Percentiles rank a stretch among this genome's conserved stretches.
These are phyloP conservation scores for Trypoxylus dichotomus DNA, from an alignment of 1,140 invertebrate genomes.

Conservation along the genomic window DNA sequence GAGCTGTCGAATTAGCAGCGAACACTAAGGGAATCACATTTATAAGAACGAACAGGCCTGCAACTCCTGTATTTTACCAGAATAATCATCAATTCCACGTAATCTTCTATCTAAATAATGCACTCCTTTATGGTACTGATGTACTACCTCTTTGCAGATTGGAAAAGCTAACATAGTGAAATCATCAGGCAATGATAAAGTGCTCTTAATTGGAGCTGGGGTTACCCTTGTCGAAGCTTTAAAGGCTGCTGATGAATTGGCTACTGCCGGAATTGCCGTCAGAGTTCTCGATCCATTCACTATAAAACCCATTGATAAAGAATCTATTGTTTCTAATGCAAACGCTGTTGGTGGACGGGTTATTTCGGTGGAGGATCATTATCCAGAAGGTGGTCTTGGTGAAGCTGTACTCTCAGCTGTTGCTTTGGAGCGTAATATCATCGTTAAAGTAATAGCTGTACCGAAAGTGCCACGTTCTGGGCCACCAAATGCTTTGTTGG, in stretches of 20 bases:
- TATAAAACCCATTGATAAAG: constrained; percentile 87
- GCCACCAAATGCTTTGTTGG: constrained; percentile 78
- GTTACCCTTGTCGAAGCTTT: constrained; percentile 89
- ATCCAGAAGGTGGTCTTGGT: constrained; percentile 88
- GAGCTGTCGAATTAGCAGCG: constrained; percentile 90
- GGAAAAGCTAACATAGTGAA: constrained; percentile 81
- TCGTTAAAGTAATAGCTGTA: constrained; percentile 82
- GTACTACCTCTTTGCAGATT: constrained; percentile 58
- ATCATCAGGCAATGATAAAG: constrained; percentile 70
- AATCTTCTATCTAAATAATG: constrained; percentile 41
- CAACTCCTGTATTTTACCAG: constrained; percentile 83
- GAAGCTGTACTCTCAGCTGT: constrained; percentile 86
- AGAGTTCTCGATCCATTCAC: constrained; percentile 91
- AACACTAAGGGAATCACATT: constrained; percentile 90
- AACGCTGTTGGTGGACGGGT: constrained; percentile 75
- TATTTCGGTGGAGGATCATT: constrained; percentile 95
- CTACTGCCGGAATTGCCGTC: constrained; percentile 66
- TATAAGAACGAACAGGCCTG: constrained; percentile 84
- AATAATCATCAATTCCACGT: constrained; percentile 84
- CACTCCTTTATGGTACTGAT: constrained; percentile 16
- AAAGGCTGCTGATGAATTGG: constrained; percentile 77
- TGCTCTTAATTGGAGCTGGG: constrained; percentile 85
- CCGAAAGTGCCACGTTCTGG: constrained; percentile 87
- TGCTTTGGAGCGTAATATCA: constrained; percentile 68
- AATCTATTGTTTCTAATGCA: constrained; percentile 74